Evolutionary conservation across 2,797 vertebrate genomes (phyloP), one percentile per base, ranked within the genome.

Genomic region (Halcyon smyrnensis): DNA sequence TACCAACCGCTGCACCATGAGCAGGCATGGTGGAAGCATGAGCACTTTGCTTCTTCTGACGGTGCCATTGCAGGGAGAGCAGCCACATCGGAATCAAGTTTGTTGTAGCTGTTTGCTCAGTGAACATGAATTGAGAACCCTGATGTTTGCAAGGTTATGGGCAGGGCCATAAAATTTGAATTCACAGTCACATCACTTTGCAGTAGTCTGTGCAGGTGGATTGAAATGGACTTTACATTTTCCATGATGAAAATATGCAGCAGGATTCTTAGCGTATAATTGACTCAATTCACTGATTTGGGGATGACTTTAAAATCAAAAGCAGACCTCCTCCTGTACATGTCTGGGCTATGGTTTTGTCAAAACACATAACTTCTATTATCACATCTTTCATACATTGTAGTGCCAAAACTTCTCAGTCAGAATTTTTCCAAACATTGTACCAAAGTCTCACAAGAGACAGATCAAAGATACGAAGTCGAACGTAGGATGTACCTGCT

Each of bases 21-120:
- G 50, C 32, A 20, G 23, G 23, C 64, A 3, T 0, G 4, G 56
- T 6, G 0, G 36, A 56, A 43, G 21, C n/a, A 16, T 0, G 4
- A 19, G 20, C 17, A 43, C 2, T 2, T 48, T 0, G 0, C 51
- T 77, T 15, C 46, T 78, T 27, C 8, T 28, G 53, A 11, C 54
- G 17, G 37, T 39, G 59, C 48, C 1, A 0, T 25, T 80, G 60
- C 41, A 57, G 30, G 4, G 8, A 28, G 5, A 89, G 5, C 54
- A 59, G 64, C 48, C 43, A 15, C 0, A 0, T 34, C 60, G 36
- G 36, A 59, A 32, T 43, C 9, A 21, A 2, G 24, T 28, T 83
- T 20, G 16, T 16, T 23, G 15, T 54, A 63, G 37, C 60, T 77
- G 16, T 69, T 91, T 46, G 36, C 68, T 63, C 71, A 23, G 30